Percentiles rank a stretch among this genome's conserved stretches.
Conservation (phyloP, 2,888 invertebrate species). For the Quadroppia sp. region DNA sequence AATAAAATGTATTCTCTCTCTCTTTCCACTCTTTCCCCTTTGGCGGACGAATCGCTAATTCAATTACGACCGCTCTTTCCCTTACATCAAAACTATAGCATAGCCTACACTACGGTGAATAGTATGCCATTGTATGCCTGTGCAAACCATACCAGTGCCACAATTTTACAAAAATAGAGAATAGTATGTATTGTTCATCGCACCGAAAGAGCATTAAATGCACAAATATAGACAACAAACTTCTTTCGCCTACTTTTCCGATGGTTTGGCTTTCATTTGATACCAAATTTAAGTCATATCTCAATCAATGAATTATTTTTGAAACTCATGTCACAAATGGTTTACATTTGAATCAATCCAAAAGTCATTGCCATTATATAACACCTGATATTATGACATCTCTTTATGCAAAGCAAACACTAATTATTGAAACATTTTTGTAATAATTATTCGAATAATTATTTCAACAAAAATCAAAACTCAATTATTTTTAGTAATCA, state of each 20-base stretch:
- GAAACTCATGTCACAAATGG: not conserved
- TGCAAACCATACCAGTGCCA: not conserved
- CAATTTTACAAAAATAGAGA: not conserved
- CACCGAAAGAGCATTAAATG: slow-evolving; percentile 18
- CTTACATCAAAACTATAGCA: slow-evolving; percentile 25
- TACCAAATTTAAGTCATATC: not conserved
- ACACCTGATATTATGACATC: too few relatives aligned
- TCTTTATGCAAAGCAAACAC: too few relatives aligned
- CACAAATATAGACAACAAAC: slow-evolving; percentile 12
- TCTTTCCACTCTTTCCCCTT: slow-evolving; percentile 28
- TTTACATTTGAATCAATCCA: too few relatives aligned
- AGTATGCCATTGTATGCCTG: not conserved
- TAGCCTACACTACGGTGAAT: not conserved
- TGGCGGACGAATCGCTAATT: slow-evolving; percentile 32
- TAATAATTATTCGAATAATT: too few relatives aligned
- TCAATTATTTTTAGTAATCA: too few relatives aligned
- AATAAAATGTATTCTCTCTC: slow-evolving; percentile 21
- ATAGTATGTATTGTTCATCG: slow-evolving; percentile 13
- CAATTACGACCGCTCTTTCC: slow-evolving; percentile 31
- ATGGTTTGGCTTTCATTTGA: not conserved
- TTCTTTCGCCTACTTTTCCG: not conserved
- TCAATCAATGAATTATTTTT: not conserved
- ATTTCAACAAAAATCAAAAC: too few relatives aligned
- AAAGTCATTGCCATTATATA: too few relatives aligned
- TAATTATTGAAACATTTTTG: too few relatives aligned